Percentiles rank a stretch among this genome's conserved stretches.
These are phyloP conservation scores for Aelia acuminata DNA, from an alignment of 2,888 invertebrate genomes.

Conservation along the genomic window DNA sequence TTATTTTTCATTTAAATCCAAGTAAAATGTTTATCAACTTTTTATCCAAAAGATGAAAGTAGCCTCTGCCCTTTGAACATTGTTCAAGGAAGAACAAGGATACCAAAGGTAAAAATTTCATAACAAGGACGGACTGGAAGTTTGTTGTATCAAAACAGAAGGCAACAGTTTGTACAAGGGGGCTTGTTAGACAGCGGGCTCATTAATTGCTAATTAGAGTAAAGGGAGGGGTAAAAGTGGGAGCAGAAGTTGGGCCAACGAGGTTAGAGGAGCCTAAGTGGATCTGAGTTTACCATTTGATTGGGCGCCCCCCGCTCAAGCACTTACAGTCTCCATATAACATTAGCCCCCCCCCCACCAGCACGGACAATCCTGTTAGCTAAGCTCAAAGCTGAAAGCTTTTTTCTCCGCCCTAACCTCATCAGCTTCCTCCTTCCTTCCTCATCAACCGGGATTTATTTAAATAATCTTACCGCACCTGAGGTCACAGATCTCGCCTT, in stretches of 20 bases:
- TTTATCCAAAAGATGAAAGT: neutral
- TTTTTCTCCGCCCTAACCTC: constrained; percentile 44
- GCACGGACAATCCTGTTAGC: constrained; percentile 41
- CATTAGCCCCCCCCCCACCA: constrained; percentile 34
- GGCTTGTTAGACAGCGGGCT: constrained; percentile 25
- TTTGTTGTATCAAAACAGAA: constrained; percentile 35
- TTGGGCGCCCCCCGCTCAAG: constrained; percentile 36
- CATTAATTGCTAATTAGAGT: constrained; percentile 50
- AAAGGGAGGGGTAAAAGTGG: constrained; percentile 23
- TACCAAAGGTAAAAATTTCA: constrained; percentile 25
- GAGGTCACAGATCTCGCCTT: constrained; percentile 1
- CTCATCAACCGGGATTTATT: constrained; percentile 33
- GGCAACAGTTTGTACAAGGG: constrained; percentile 48
- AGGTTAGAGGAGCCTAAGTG: constrained; percentile 22
- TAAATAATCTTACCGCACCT: constrained; percentile 48
- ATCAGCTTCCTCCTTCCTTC: constrained; percentile 18
- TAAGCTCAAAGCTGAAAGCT: constrained; percentile 41
- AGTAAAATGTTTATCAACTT: neutral
- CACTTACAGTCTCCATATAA: constrained; percentile 43
- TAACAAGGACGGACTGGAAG: constrained; percentile 29
- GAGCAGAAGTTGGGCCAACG: constrained; percentile 22
- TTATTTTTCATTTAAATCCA: neutral
- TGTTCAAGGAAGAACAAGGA: neutral
- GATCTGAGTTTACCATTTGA: constrained; percentile 51
- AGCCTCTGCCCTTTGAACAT: neutral